Base-by-base conservation (phyloP, 1,140 invertebrate genomes). In the Wasmannia auropunctata region DNA sequence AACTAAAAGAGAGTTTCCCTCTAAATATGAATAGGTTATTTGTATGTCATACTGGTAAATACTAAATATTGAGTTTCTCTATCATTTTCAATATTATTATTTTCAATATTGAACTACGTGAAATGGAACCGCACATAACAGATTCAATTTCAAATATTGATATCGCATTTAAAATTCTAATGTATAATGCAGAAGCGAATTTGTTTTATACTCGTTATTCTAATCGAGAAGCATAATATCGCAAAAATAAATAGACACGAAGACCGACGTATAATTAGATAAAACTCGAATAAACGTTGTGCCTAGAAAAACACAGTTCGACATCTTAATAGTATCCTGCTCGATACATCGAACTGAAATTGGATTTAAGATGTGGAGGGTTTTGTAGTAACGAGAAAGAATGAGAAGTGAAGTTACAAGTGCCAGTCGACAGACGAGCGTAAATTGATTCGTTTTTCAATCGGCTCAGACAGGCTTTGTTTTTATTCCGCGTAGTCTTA, bases 371-470 rank as follows among this genome's bases (percentile, higher is more conserved):
- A 60, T 22, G 7, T 51, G 19, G 56, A 63, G 46, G 62, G 34
- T 83, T 58, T 65, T 72, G n/a, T 34, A 63, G 46, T 58, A 58
- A 72, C 22, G 51, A 56, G 49, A 80, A 58, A 56, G 60, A 65
- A 25, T 19, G 25, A 46, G 77, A 25, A 22, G 22, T 16, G 34
- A 56, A 37, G 40, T 40, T 31, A 56, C 63, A 70, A 63, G 58
- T n/a, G 25, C 25, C 1, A 22, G 31, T 31, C 74, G 34, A 28
- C 46, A 43, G 77, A 69, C 34, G 49, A 72, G 51, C 65, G 79
- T 72, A 81, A 72, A 81, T 81, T 72, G 79, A 81, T 81, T 81
- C 79, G 65, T 81, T 81, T 81, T 72, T 81, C 51, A 81, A 58
- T 72, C 49, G 79, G 28, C 51, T 72, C 65, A 72, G 65, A 72